These are phyloP conservation scores for Drosophila lacicola DNA, from an alignment of 2,888 invertebrate species.

Conservation along the genomic window DNA sequence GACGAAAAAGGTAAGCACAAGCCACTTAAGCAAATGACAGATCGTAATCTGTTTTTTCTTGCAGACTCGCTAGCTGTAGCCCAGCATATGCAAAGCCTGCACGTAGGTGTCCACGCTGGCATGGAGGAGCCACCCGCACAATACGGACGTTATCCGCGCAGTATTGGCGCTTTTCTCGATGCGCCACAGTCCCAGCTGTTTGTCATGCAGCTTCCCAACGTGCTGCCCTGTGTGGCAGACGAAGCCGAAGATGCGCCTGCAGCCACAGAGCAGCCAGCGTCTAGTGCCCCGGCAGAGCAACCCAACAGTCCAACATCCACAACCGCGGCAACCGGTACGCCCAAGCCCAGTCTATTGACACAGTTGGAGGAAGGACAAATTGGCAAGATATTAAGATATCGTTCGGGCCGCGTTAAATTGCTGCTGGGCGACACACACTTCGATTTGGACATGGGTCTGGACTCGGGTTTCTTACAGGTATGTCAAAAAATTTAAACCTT, in stretches of 20 bases:
- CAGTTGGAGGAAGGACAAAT: slow-evolving; percentile 87
- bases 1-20: slow-evolving; percentile 27
- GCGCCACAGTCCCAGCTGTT: slow-evolving; percentile 80
- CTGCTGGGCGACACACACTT: slow-evolving; percentile 87
- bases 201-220: slow-evolving; percentile 81
- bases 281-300: slow-evolving; percentile 24
- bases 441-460: slow-evolving; percentile 87
- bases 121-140: slow-evolving; percentile 55
- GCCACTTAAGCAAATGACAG: accelerated
- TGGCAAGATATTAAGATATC: slow-evolving; percentile 87
- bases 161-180: slow-evolving; percentile 76
- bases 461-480: slow-evolving; percentile 86
- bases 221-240: slow-evolving; percentile 67
- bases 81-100: slow-evolving; percentile 70
- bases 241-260: slow-evolving; percentile 48
- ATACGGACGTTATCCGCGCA: slow-evolving; percentile 77
- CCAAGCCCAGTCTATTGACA: slow-evolving; percentile 62
- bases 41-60: background rate
- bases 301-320: slow-evolving; percentile 33
- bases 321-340: slow-evolving; percentile 6
- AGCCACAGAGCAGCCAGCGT: slow-evolving; percentile 11
- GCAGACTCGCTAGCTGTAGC: slow-evolving; percentile 62
- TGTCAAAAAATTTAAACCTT: background rate
- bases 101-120: slow-evolving; percentile 56
- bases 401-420: slow-evolving; percentile 87